Conservation (phyloP, 2,888 invertebrate species). For the Endotricha flammealis region DNA sequence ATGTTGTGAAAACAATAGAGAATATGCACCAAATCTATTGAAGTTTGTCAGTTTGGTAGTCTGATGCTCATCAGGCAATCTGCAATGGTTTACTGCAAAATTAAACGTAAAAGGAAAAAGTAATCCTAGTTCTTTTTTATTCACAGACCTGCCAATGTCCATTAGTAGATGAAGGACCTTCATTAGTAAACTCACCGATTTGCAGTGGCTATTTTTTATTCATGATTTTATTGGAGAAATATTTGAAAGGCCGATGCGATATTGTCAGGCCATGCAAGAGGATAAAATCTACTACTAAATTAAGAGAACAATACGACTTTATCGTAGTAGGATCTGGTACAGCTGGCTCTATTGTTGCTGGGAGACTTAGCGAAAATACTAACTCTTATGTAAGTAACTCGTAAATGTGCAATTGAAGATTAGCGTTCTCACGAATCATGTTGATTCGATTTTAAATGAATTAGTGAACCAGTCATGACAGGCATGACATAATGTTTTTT, state of each 20-base stretch:
- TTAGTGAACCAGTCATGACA: no score
- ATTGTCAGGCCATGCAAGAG: conserved; percentile 76
- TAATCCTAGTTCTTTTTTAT: no score
- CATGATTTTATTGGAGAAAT: conserved; percentile 79
- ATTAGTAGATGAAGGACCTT: conserved; percentile 63
- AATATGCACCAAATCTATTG: no score
- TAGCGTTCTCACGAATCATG: no score
- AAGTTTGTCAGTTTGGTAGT: no score
- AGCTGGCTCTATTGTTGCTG: conserved; percentile 80
- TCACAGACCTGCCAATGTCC: conserved; percentile 64
- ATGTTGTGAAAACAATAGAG: no score
- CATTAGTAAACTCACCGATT: conserved; percentile 70
- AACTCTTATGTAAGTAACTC: conserved; percentile 65
- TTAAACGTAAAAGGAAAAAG: no score
- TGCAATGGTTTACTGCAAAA: no score
- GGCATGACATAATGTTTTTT: no score
- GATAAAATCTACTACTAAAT: conserved; percentile 49
- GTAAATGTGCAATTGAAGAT: no score
- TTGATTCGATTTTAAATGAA: no score
- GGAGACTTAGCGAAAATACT: conserved; percentile 75
- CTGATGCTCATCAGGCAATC: no score
- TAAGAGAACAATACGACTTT: conserved; percentile 76
- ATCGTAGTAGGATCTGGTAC: conserved; percentile 81
- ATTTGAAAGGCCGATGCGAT: conserved; percentile 69
- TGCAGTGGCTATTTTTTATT: conserved; percentile 75